A percentile compares a stretch with the other conserved stretches of the same genome.
These are phyloP conservation scores for Stenchaetothrips biformis DNA, from an alignment of 2,888 invertebrate species.

Conservation along the genomic window DNA sequence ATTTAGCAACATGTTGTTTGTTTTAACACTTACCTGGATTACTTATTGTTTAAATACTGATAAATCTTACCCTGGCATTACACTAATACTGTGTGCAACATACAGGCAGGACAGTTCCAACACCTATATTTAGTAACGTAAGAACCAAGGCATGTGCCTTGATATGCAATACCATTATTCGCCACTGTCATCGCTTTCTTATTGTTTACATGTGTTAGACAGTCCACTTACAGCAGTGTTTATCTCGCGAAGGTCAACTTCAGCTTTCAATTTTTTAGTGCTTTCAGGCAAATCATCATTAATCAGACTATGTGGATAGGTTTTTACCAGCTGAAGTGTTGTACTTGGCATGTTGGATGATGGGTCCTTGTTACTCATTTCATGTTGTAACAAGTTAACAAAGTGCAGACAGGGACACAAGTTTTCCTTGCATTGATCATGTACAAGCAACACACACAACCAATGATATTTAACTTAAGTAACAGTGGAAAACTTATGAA, in stretches of 20 bases:
- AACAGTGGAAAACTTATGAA: constrained; percentile 12
- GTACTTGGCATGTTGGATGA: neutral
- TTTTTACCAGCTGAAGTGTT: neutral
- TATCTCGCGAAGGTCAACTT: constrained; percentile 9
- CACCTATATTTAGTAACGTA: neutral
- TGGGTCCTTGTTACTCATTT: neutral
- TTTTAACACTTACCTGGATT: neutral
- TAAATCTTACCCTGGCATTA: neutral
- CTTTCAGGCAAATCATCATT: too few species aligned
- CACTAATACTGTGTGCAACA: constrained; percentile 15
- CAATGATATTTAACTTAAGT: neutral
- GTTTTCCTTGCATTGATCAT: neutral
- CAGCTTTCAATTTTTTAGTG: neutral
- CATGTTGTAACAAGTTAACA: constrained; percentile 16
- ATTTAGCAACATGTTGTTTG: neutral
- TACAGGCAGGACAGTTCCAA: constrained; percentile 22
- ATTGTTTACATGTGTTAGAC: neutral
- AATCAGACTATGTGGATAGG: too few species aligned
- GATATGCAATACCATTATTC: neutral
- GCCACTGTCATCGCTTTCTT: neutral
- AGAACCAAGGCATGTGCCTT: constrained; percentile 2
- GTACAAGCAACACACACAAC: constrained; percentile 7
- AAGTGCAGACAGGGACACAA: constrained; percentile 12
- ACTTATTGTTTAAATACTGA: neutral
- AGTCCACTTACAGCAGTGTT: constrained; percentile 11